A percentile compares a stretch with the other conserved stretches of the same genome.
Evolutionary conservation across 1,140 invertebrate genomes (phyloP).

Genomic region (Psilanteris sp.): DNA sequence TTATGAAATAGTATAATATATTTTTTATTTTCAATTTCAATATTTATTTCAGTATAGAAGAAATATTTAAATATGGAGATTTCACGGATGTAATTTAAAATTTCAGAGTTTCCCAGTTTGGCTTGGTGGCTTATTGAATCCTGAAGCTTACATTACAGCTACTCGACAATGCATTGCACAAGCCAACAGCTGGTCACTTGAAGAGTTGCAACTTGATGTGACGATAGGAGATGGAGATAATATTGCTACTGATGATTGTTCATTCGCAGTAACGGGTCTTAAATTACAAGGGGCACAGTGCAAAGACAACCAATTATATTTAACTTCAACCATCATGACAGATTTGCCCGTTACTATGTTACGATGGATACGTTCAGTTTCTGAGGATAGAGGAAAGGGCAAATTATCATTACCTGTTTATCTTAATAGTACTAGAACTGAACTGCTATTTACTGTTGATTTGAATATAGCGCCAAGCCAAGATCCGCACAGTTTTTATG

Average conservation of each 20-base stretch:
- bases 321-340: constrained; percentile 97
- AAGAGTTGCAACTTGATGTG: constrained; percentile 96
- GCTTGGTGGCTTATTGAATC: constrained; percentile 97
- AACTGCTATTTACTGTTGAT: constrained; percentile 97
- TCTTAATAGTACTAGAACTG: constrained; percentile 95
- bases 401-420: constrained; percentile 97
- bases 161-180: constrained; percentile 98
- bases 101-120: constrained; percentile 93
- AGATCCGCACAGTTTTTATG: constrained; percentile 96
- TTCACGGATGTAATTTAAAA: too few relatives aligned
- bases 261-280: constrained; percentile 91
- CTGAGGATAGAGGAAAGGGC: constrained; percentile 81
- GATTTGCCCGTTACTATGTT: constrained; percentile 93
- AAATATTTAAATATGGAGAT: too few relatives aligned
- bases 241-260: constrained; percentile 85
- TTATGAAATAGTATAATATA: too few relatives aligned
- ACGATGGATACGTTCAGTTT: constrained; percentile 89
- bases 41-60: too few relatives aligned
- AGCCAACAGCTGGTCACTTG: constrained; percentile 94
- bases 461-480: constrained; percentile 92
- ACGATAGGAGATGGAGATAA: constrained; percentile 81
- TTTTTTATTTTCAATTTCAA: too few relatives aligned
- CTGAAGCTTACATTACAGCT: constrained; percentile 99
- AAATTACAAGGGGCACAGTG: constrained; percentile 97
- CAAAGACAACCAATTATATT: constrained; percentile 91